Conservation (phyloP, 2,797 vertebrate genomes). For the Lagorchestes hirsutus region DNA sequence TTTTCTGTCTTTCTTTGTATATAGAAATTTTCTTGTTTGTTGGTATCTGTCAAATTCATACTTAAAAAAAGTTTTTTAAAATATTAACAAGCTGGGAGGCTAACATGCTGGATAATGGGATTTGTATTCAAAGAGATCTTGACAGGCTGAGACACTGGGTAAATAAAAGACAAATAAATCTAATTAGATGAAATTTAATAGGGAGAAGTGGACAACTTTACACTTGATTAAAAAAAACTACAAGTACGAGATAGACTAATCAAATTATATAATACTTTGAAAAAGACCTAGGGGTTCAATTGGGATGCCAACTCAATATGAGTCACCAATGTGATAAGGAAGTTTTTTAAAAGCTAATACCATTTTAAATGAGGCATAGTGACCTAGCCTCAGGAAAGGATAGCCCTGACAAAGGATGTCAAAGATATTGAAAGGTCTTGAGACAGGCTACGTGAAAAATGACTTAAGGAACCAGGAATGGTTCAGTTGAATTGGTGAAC, state of each 20-base stretch:
- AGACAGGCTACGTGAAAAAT: background rate
- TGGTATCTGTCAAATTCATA: background rate
- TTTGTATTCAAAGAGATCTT: background rate
- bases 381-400: background rate
- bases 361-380: background rate
- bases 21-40: background rate
- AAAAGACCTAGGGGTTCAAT: background rate
- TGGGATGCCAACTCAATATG: background rate
- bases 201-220: background rate
- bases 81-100: background rate
- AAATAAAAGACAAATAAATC: background rate
- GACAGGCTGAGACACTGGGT: background rate
- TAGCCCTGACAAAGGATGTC: background rate
- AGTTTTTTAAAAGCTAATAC: background rate
- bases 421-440: background rate
- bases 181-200: slow-evolving; percentile 2
- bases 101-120: background rate
- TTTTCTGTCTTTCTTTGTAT: background rate
- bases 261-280: background rate
- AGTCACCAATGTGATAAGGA: background rate
- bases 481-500: background rate
- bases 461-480: background rate
- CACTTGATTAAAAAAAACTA: background rate
- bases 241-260: background rate
- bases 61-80: background rate